A percentile compares a stretch with the other conserved stretches of the same genome.
Conservation (phyloP, 2,888 invertebrate genomes). For the Sphinx pinastri region DNA sequence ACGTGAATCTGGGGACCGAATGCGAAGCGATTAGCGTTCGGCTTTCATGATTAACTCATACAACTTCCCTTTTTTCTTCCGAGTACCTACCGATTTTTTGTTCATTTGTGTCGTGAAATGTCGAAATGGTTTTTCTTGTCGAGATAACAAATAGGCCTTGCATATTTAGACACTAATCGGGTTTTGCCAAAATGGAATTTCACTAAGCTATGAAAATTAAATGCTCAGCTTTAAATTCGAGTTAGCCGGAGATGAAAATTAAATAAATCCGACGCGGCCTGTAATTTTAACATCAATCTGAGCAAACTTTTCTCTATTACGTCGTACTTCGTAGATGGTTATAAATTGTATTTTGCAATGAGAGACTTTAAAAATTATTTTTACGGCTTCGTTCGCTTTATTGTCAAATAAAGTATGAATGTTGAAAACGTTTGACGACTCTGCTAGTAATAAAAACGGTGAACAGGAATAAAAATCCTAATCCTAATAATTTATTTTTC, state of each 20-base stretch:
- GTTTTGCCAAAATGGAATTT: slow-evolving; percentile 66
- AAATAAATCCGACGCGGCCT: slow-evolving; percentile 62
- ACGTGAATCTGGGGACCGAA: slow-evolving; percentile 51
- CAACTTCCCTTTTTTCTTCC: slow-evolving; percentile 53
- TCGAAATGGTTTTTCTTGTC: slow-evolving; percentile 54
- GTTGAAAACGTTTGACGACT: background rate
- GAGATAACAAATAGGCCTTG: slow-evolving; percentile 69
- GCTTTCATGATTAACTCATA: slow-evolving; percentile 67
- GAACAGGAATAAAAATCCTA: background rate
- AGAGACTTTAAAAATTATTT: slow-evolving; percentile 12
- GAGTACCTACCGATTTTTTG: slow-evolving; percentile 46
- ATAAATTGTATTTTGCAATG: slow-evolving; percentile 18
- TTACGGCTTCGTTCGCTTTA: slow-evolving; percentile 1
- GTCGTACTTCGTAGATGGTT: slow-evolving; percentile 41
- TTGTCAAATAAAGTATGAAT: background rate
- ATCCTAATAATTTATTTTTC: background rate
- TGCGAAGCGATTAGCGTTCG: slow-evolving; percentile 57
- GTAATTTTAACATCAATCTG: slow-evolving; percentile 62
- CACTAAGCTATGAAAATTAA: slow-evolving; percentile 71
- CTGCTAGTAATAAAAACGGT: background rate
- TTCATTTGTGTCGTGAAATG: slow-evolving; percentile 44
- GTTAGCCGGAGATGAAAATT: slow-evolving; percentile 66
- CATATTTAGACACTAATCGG: slow-evolving; percentile 68
- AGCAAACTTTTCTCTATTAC: slow-evolving; percentile 53
- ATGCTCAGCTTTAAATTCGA: slow-evolving; percentile 63